These are phyloP conservation scores for Elaphurus davidianus DNA, from an alignment of 2,113 vertebrate species.

Conservation along the genomic window DNA sequence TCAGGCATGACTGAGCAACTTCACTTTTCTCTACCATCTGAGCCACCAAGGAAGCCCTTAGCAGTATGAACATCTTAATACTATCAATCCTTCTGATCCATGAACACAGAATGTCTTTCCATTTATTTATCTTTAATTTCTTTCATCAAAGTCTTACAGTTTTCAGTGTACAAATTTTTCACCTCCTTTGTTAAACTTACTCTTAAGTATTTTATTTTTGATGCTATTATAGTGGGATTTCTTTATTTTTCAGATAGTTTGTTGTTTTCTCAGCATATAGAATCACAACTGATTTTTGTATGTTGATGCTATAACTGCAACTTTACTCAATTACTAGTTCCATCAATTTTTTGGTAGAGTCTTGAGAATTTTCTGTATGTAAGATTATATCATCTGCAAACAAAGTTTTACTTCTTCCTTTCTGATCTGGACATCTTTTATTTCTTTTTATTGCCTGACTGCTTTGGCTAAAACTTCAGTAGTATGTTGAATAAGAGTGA, in stretches of 20 bases:
- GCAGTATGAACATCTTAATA: neutral
- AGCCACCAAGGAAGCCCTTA: neutral
- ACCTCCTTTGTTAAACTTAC: neutral
- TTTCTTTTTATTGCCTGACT: neutral
- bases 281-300: neutral
- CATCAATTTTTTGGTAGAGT: neutral
- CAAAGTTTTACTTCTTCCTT: neutral
- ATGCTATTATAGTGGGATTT: neutral
- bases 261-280: neutral
- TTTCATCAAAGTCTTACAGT: neutral
- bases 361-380: neutral
- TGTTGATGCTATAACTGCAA: neutral
- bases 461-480: neutral
- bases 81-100: neutral
- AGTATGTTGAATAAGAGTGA: neutral
- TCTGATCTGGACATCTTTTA: neutral
- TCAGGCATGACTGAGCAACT: rapidly evolving
- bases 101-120: neutral
- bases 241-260: neutral
- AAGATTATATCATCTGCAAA: neutral
- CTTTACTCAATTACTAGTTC: neutral
- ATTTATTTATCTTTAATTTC: neutral
- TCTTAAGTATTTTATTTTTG: neutral
- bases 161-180: neutral
- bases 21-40: neutral